phyloP scores from a whole-genome alignment of 2,797 vertebrate species.

The Prunella strophiata region DNA sequence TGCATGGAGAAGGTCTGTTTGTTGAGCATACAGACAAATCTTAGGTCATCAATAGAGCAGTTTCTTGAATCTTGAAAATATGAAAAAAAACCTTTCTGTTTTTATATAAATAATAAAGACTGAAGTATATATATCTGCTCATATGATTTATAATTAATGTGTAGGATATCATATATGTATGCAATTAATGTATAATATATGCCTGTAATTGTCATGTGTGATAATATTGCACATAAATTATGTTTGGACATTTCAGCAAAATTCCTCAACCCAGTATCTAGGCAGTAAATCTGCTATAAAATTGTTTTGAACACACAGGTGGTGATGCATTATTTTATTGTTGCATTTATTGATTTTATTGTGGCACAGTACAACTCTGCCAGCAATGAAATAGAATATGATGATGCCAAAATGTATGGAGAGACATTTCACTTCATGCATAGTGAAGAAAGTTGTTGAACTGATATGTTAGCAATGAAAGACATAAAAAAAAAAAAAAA shows the following conservation, averaged over 20 bases:
- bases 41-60: not conserved
- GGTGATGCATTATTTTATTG: constrained; percentile 30
- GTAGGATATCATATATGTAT: not conserved
- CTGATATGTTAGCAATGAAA: not conserved
- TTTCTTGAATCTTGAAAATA: not conserved
- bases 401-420: not conserved
- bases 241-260: not conserved
- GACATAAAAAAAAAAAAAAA: not conserved
- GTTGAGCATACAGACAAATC: not conserved
- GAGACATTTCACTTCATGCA: not conserved
- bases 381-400: not conserved
- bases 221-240: not conserved
- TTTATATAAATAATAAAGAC: not conserved
- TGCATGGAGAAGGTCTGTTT: not conserved
- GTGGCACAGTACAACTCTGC: not conserved
- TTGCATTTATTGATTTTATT: constrained; percentile 45
- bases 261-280: not conserved
- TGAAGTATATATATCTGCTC: not conserved
- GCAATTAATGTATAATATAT: not conserved
- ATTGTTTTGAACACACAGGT: not conserved
- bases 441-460: not conserved
- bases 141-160: not conserved
- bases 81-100: not conserved
- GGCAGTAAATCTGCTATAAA: not conserved
- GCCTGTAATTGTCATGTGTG: not conserved